Evolutionary conservation across 1,140 invertebrate genomes (phyloP).

Genomic region (Drosophila micromelanica): DNA sequence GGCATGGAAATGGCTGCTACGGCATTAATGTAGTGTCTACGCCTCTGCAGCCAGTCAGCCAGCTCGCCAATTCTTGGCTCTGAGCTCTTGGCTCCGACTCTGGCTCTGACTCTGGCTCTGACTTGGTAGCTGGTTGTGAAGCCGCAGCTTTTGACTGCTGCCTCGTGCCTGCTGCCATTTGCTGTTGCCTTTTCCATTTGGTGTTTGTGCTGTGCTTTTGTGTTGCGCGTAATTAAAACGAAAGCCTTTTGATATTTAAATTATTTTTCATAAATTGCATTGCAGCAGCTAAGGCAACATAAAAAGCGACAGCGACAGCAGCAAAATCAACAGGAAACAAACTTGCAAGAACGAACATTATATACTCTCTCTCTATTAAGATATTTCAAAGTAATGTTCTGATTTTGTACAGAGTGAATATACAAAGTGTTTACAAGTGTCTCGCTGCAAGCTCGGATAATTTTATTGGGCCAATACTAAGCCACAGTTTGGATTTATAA

Average conservation of each 20-base stretch:
- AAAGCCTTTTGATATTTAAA: slow-evolving; percentile 83
- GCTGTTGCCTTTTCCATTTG: slow-evolving; percentile 45
- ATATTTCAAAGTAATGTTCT: too few relatives aligned
- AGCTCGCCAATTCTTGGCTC: slow-evolving; percentile 5
- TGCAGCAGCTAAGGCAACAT: slow-evolving; percentile 40
- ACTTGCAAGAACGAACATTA: slow-evolving; percentile 1
- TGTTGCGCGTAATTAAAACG: slow-evolving; percentile 80
- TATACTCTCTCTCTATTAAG: not conserved
- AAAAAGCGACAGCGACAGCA: slow-evolving; percentile 9
- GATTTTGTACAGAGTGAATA: too few relatives aligned
- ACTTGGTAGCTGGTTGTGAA: slow-evolving; percentile 22
- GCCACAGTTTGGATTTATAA: too few relatives aligned
- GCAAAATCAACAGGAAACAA: slow-evolving; percentile 4
- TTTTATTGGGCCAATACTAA: too few relatives aligned
- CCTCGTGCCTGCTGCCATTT: slow-evolving; percentile 30
- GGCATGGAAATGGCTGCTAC: slow-evolving; percentile 72
- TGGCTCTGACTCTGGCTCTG: slow-evolving; percentile 1
- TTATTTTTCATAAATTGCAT: slow-evolving; percentile 83
- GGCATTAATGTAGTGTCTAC: slow-evolving; percentile 66
- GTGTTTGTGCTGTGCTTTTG: slow-evolving; percentile 52
- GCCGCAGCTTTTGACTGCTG: slow-evolving; percentile 47
- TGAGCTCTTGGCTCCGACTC: not conserved
- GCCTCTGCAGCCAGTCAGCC: slow-evolving; percentile 14
- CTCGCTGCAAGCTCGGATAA: too few relatives aligned
- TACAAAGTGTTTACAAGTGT: too few relatives aligned